A percentile compares a stretch with the other conserved stretches of the same genome.
These are phyloP conservation scores for Rissa tridactyla DNA, from an alignment of 2,113 vertebrate species.

Conservation along the genomic window DNA sequence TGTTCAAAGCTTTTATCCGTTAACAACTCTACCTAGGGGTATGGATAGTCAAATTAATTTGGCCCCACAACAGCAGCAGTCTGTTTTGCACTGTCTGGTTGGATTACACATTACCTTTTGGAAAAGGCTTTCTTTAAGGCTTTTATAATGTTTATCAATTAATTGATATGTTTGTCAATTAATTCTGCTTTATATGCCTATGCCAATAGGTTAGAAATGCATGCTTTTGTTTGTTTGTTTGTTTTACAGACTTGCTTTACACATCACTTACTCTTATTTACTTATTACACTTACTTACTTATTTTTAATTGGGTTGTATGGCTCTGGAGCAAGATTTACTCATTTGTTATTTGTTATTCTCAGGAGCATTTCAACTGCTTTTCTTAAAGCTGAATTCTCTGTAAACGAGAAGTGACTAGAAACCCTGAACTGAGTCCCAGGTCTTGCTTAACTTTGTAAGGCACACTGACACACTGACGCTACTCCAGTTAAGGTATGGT, in stretches of 20 bases:
- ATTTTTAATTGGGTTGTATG: neutral
- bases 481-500: slow-evolving; percentile 44
- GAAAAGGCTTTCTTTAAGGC: neutral
- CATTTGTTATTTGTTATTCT: slow-evolving; percentile 49
- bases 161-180: neutral
- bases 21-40: neutral
- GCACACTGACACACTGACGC: neutral
- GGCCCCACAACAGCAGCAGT: neutral
- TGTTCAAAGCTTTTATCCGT: neutral
- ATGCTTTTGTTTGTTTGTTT: neutral
- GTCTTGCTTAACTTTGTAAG: neutral
- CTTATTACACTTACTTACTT: neutral
- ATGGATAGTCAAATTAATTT: neutral
- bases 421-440: neutral
- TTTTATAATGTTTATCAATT: neutral
- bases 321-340: slow-evolving; percentile 15
- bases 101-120: neutral
- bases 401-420: neutral
- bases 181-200: neutral
- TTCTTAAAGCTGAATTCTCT: slow-evolving; percentile 25
- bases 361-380: slow-evolving; percentile 48
- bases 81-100: neutral
- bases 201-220: neutral
- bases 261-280: neutral
- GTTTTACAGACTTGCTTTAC: neutral